These are phyloP conservation scores for Epizoanthus illoricatus DNA, from an alignment of 92 coral and sea anemone species.

Conservation along the genomic window DNA sequence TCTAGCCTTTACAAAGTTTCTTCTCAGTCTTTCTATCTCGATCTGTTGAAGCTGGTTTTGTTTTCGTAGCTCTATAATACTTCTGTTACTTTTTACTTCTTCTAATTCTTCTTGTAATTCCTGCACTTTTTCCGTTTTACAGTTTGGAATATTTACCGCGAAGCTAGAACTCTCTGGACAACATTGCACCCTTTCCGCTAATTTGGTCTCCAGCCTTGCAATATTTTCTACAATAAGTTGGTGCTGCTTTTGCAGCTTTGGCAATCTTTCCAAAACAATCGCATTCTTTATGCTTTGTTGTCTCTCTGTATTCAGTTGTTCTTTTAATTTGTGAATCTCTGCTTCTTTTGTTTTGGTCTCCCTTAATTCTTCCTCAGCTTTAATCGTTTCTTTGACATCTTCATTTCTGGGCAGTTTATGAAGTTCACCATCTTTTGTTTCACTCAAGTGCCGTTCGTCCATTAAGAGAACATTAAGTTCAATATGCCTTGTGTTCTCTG, in stretches of 20 bases:
- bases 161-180: too few species aligned
- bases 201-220: background rate
- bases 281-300: slow-evolving; percentile 36
- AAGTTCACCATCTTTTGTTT: slow-evolving; percentile 42
- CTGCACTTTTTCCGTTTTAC: background rate
- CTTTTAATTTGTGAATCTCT: slow-evolving; percentile 16
- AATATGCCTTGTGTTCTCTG: slow-evolving; percentile 39
- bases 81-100: background rate
- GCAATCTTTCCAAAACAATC: slow-evolving; percentile 34
- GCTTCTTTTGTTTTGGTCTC: background rate
- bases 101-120: slow-evolving; percentile 3
- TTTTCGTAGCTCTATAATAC: background rate
- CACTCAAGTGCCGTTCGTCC: slow-evolving; percentile 45
- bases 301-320: slow-evolving; percentile 46
- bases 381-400: slow-evolving; percentile 17
- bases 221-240: slow-evolving; percentile 35
- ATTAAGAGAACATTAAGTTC: slow-evolving; percentile 49
- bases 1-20: slow-evolving; percentile 30
- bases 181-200: too few species aligned
- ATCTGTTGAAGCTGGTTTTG: slow-evolving; percentile 4
- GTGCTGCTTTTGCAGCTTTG: slow-evolving; percentile 44
- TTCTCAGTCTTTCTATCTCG: slow-evolving; percentile 51
- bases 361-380: background rate
- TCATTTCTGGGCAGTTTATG: slow-evolving; percentile 38
- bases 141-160: background rate